Conservation (phyloP, 2,888 invertebrate species). For the Elysia crispata region DNA sequence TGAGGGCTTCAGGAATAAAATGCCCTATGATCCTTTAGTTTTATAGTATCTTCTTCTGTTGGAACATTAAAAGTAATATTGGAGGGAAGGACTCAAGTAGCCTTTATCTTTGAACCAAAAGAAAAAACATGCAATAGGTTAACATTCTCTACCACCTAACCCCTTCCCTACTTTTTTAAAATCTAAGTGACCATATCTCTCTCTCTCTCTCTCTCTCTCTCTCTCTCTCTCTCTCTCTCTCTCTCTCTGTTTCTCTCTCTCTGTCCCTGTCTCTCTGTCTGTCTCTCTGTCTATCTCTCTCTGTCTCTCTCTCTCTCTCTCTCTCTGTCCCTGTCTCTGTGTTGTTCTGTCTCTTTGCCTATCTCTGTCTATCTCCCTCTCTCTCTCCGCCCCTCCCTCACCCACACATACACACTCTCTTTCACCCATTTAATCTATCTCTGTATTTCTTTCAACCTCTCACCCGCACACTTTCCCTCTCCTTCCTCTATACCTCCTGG, state of each 20-base stretch:
- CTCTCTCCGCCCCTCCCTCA: slow-evolving; percentile 24
- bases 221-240: slow-evolving; percentile 15
- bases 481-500: slow-evolving; percentile 11
- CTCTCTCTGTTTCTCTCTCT: too few relatives aligned
- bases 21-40: too few relatives aligned
- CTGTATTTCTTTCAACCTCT: slow-evolving; percentile 1
- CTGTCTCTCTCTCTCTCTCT: slow-evolving; percentile 11
- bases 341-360: background rate
- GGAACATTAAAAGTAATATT: too few relatives aligned
- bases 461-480: slow-evolving; percentile 18
- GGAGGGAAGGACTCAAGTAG: too few relatives aligned
- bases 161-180: background rate
- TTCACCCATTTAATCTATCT: background rate
- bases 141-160: background rate
- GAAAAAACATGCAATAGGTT: too few relatives aligned
- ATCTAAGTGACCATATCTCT: background rate
- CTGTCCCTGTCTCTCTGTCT: too few relatives aligned
- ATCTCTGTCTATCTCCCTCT: slow-evolving; percentile 19
- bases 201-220: slow-evolving; percentile 26
- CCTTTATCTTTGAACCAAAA: too few relatives aligned
- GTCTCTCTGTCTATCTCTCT: background rate
- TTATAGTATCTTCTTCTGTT: too few relatives aligned
- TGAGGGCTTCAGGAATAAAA: too few relatives aligned
- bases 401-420: slow-evolving; percentile 5
- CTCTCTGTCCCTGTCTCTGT: background rate